Base-by-base conservation (phyloP, 2,888 invertebrate species). In the Liopterus haemorrhoidalis region DNA sequence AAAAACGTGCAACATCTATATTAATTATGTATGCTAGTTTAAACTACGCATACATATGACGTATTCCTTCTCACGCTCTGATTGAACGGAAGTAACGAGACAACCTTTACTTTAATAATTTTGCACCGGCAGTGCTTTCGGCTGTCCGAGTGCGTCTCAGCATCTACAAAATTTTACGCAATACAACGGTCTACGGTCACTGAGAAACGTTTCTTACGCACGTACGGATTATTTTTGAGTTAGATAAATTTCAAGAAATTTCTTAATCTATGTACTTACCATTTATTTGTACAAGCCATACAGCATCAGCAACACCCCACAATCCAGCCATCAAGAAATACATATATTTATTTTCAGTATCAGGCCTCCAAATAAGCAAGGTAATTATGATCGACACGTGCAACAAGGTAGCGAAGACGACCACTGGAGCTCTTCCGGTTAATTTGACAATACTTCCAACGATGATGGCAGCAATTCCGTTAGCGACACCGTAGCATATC, bases 221-320 rank as follows among this genome's bases (percentile, higher is more conserved):
- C 15, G 19, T 15, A 5, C 19, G 9, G 21, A 4, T 39, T 12
- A 24, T 19, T 19, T 2, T 18, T 3, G 11, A 19, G 6, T 4
- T 39, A 4, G 9, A 6, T 22, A 14, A 22, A 39, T 39, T 2
- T 30, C 18, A n/a, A n/a, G n/a, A n/a, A n/a, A n/a, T 36, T n/a
- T 41, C 4, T 9, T 9, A 11, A 8, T n/a, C 18, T n/a, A 43
- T 19, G 27, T 45, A 66, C 75, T 72, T 64, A 92, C 93, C 87
- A 62, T 92, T 92, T 32, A 93, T 83, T 67, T 92, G 90, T 2
- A 93, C 92, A 50, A 92, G 78, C 89, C 92, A 92, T 40, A 92
- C 76, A 0, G 90, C 91, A 59, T 93, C 93, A 28, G 88, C 85
- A 3, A 88, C 70, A 1, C 93, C 93, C 92, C 92, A 93, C 20